Evolutionary conservation across 2,888 invertebrate genomes (phyloP).

Genomic region (Oligia latruncula): DNA sequence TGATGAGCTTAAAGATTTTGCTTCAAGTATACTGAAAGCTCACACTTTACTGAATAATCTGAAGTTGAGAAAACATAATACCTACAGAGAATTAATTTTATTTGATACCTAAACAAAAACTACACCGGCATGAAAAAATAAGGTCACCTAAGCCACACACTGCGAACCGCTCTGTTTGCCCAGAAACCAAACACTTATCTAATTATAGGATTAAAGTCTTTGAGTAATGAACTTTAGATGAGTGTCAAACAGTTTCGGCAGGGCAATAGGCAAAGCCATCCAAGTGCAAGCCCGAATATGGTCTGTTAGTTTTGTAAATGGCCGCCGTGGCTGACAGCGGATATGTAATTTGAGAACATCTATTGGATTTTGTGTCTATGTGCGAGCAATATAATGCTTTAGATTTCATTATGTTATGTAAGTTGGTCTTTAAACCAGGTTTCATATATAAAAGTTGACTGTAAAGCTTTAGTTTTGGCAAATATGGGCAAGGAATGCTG

Average conservation of each 20-base stretch:
- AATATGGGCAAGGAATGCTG: background rate
- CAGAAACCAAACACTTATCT: conserved; percentile 80
- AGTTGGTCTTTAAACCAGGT: background rate
- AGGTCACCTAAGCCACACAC: conserved; percentile 47
- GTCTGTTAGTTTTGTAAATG: conserved; percentile 85
- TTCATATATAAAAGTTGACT: background rate
- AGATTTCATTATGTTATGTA: conserved; percentile 61
- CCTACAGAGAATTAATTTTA: background rate
- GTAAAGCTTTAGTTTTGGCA: background rate
- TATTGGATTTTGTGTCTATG: conserved; percentile 82
- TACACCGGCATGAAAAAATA: conserved; percentile 13
- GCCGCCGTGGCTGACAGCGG: conserved; percentile 82
- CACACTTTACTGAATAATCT: background rate
- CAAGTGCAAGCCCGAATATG: conserved; percentile 88
- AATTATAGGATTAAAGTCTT: conserved; percentile 84
- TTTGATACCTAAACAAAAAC: conserved; percentile 6
- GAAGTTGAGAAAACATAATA: background rate
- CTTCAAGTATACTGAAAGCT: background rate
- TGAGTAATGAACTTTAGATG: conserved; percentile 87
- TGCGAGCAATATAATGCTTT: conserved; percentile 73
- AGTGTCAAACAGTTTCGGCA: conserved; percentile 84
- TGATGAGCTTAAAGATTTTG: background rate
- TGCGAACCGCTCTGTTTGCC: conserved; percentile 66
- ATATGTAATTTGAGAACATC: conserved; percentile 85
- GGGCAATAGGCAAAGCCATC: conserved; percentile 87